phyloP scores from a whole-genome alignment of 2,113 vertebrate genomes.

The Mystacornis crossleyi region DNA sequence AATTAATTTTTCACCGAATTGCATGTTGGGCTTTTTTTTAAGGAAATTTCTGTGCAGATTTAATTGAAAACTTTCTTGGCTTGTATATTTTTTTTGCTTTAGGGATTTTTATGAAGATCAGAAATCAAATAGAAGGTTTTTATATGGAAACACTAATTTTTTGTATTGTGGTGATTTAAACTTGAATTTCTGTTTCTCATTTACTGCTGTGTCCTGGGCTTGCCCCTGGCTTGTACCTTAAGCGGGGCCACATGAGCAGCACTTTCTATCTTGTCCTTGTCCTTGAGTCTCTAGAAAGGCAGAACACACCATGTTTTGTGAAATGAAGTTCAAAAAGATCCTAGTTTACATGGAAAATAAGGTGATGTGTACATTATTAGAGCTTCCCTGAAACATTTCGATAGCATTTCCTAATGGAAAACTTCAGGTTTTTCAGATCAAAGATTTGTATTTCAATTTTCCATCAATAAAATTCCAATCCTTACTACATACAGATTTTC shows the following conservation, averaged over 20 bases:
- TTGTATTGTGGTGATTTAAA: neutral
- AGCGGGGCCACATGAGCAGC: neutral
- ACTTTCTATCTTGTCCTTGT: neutral
- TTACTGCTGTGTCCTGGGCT: neutral
- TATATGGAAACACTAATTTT: neutral
- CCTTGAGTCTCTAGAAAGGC: neutral
- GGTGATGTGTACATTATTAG: neutral
- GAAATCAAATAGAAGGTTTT: neutral
- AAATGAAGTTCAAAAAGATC: neutral
- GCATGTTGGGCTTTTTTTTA: accelerated
- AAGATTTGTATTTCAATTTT: neutral
- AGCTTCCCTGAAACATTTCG: neutral
- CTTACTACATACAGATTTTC: neutral
- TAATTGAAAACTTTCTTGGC: neutral
- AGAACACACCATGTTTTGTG: accelerated
- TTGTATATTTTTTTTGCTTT: neutral
- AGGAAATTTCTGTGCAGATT: neutral
- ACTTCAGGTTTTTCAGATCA: neutral
- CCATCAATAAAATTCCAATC: neutral
- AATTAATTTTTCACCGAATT: neutral
- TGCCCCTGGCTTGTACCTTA: neutral
- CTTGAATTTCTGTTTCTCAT: neutral
- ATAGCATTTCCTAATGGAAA: neutral
- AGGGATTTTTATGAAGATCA: neutral
- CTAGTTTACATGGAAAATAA: neutral